These are phyloP conservation scores for Uloborus diversus DNA, from an alignment of 1,140 invertebrate species.

Conservation along the genomic window DNA sequence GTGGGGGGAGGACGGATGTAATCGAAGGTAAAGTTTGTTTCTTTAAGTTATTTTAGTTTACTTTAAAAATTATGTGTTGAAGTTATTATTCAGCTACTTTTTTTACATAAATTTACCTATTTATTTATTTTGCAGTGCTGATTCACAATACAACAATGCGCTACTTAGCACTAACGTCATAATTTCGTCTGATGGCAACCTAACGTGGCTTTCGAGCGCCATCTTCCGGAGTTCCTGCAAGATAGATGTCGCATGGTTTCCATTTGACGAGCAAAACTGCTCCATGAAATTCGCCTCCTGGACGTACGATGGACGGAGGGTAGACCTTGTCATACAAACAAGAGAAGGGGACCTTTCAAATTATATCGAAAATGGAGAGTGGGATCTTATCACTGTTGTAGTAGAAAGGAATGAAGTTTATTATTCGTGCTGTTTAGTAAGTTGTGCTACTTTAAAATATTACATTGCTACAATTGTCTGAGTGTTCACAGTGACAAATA, in stretches of 20 bases:
- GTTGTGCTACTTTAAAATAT: not conserved
- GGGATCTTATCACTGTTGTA: constrained; percentile 69
- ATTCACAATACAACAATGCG: constrained; percentile 65
- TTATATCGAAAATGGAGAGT: constrained; percentile 73
- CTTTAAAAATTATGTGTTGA: too few relatives aligned
- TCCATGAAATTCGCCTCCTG: constrained; percentile 98
- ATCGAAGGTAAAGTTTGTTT: too few relatives aligned
- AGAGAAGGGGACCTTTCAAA: constrained; percentile 70
- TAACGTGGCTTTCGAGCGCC: constrained; percentile 64
- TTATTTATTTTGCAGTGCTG: constrained; percentile 61
- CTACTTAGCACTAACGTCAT: constrained; percentile 66
- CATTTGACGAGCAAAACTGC: constrained; percentile 74
- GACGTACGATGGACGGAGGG: constrained; percentile 79
- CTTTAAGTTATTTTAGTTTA: too few relatives aligned
- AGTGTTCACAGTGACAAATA: too few relatives aligned
- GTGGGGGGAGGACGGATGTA: too few relatives aligned
- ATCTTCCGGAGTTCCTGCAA: constrained; percentile 66
- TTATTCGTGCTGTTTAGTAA: constrained; percentile 68
- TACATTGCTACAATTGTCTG: too few relatives aligned
- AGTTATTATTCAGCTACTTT: too few relatives aligned
- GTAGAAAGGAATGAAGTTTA: constrained; percentile 67
- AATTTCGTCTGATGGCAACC: constrained; percentile 63
- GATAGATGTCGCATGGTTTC: constrained; percentile 69
- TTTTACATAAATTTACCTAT: too few relatives aligned
- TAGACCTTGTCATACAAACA: constrained; percentile 60